A percentile compares a stretch with the other conserved stretches of the same genome.
These are phyloP conservation scores for Odocoileus virginianus DNA, from an alignment of 2,113 vertebrate species.

Conservation along the genomic window DNA sequence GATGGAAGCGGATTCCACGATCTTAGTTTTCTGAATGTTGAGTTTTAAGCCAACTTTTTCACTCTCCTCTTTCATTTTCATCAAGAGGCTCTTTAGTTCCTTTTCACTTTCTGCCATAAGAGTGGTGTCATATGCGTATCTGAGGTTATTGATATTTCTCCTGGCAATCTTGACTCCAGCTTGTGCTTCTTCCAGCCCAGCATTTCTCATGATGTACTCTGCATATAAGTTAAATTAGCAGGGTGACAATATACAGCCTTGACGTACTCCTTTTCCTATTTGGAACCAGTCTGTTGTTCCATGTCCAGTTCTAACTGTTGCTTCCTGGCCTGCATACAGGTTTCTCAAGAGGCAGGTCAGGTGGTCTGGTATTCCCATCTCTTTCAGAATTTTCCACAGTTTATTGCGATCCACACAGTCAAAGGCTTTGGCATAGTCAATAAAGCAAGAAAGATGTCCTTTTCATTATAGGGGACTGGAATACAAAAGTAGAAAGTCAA, in stretches of 20 bases:
- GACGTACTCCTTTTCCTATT: neutral
- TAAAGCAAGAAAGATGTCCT: neutral
- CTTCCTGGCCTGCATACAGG: neutral
- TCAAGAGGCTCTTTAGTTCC: neutral
- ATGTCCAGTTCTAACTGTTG: neutral
- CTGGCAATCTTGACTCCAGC: neutral
- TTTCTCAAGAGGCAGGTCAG: neutral
- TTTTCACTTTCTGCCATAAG: neutral
- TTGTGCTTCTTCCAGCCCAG: neutral
- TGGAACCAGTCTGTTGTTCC: neutral
- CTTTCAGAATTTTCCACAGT: neutral
- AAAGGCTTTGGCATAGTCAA: neutral
- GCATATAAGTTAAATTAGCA: neutral
- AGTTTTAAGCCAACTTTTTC: neutral
- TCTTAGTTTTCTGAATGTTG: neutral
- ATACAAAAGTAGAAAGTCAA: neutral
- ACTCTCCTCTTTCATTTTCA: neutral
- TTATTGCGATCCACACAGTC: neutral
- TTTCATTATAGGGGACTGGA: neutral
- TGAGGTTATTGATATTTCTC: neutral
- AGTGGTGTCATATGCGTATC: neutral
- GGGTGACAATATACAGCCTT: neutral
- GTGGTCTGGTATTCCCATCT: neutral
- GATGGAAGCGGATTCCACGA: fast-evolving
- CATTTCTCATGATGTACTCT: neutral